These are phyloP conservation scores for Pocillopora meandrina DNA, from an alignment of 92 coral and sea anemone species.

Conservation along the genomic window DNA sequence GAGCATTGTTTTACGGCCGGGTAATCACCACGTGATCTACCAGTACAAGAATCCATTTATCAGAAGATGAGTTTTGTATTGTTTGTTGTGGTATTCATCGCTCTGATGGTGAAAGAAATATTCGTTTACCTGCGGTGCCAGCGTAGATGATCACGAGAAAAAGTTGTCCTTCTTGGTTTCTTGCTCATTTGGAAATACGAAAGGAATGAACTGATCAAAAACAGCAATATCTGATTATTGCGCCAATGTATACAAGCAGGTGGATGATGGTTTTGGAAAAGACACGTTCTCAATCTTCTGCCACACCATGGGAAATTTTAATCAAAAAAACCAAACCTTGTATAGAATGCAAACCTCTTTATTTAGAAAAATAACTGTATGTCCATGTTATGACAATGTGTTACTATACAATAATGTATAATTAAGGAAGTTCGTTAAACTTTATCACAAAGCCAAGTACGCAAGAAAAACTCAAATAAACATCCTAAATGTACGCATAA, in stretches of 20 bases:
- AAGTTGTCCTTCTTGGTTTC: no score
- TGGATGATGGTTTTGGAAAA: no score
- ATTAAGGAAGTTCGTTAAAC: neutral
- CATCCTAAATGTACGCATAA: neutral
- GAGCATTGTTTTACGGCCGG: conserved; percentile 75
- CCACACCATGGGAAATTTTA: neutral
- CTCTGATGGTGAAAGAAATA: conserved; percentile 27
- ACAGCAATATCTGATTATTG: no score
- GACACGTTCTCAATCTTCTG: no score
- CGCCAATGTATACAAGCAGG: no score
- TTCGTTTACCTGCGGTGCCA: neutral
- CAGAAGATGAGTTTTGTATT: conserved; percentile 73
- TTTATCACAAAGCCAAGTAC: neutral
- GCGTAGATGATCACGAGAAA: neutral
- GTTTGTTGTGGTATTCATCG: conserved; percentile 32
- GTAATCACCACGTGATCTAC: conserved; percentile 66
- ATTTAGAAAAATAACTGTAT: conserved; percentile 26
- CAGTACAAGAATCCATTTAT: conserved; percentile 64
- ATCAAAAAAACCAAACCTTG: neutral
- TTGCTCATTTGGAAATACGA: no score
- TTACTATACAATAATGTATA: conserved; percentile 1
- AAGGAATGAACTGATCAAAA: no score
- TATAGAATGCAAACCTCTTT: conserved; percentile 1
- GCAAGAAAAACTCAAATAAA: neutral
- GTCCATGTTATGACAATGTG: neutral